Evolutionary conservation across 2,888 invertebrate genomes (phyloP), one percentile per base, ranked within the genome.

Genomic region (Pomacea canaliculata): DNA sequence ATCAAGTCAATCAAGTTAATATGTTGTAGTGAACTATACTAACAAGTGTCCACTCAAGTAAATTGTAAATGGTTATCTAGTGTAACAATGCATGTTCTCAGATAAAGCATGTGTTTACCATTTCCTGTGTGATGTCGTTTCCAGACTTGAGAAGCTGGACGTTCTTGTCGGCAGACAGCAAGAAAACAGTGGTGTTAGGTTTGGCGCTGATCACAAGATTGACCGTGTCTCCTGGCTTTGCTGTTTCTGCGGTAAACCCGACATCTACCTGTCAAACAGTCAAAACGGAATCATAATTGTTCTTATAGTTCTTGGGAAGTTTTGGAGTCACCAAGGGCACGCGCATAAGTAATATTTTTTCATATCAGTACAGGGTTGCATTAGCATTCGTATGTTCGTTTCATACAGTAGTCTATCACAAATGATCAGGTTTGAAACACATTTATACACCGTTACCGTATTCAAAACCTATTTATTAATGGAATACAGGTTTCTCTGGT

Each of bases 81-180:
- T 37, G 3, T 56, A 16, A 0, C 16, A 56, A 56, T 16, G 51
- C 10, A 56, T 10, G 12, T 10, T 56, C 16, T 16, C 8, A 56
- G 56, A 16, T 2, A 23, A 71, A 59, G 37, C 23, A 12, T 18
- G 51, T 16, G 23, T 3, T 73, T 27, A 79, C 79, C 72, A 70
- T 65, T 18, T 77, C 79, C 37, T 70, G 62, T 12, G 93, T 92
- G 82, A 94, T 92, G 86, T 94, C 94, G 86, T 95, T 94, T 86
- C 96, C 96, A 37, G 93, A 92, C 87, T 94, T 94, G 18, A 96
- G 91, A 19, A 94, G 89, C 9, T 94, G 89, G 8, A 95, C 95
- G 88, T 95, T 95, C 90, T 96, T 94, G 91, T 98, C 98, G 12
- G 96, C 94, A 0, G 96, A 98, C 81, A 98, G 92, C 13, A 98